Evolutionary conservation across 2,888 invertebrate species (phyloP), one percentile per base, ranked within the genome.

Genomic region (Elmis aenea): DNA sequence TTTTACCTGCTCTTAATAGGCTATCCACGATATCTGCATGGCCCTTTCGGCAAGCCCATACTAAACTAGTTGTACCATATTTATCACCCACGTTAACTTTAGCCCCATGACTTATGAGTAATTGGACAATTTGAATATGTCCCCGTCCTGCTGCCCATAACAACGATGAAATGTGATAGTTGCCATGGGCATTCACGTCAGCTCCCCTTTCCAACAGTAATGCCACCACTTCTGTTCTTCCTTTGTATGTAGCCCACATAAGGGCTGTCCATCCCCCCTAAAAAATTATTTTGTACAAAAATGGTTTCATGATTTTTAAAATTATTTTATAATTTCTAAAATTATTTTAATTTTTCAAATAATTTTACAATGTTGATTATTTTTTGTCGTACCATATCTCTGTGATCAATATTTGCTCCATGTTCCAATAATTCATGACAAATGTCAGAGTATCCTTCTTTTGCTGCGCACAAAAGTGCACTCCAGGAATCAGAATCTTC

Each of bases 221-320:
- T 20, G 77, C 74, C 20, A 86, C 93, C 42, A 88, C 77, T 20
- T 85, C 80, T 15, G 80, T 77, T 24, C 79, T 60, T 2, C 66
- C 95, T 66, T 95, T 93, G 72, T 99, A 99, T 5, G 91, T 81
- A 0, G 94, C 91, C 97, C 97, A 99, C 86, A 97, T 92, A 34
- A 99, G 75, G 0, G 96, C 79, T 2, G 94, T 88, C 97, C 97
- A 99, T 20, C 92, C 93, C 51, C 94, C 94, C 93, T 93, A 52
- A 61, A 52, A n/a, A n/a, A n/a, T n/a, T n/a, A 16, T 9, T 18
- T 30, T 29, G 20, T 13, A 8, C 25, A 30, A 22, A 9, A 9
- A 15, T n/a, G 9, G 9, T 9, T 20, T 20, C 12, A n/a, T 22
- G 8, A 29, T 13, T 23, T 9, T 24, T 22, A 20, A 18, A 30